Conservation (phyloP, 2,113 vertebrate species). For the Thamnophis sirtalis region DNA sequence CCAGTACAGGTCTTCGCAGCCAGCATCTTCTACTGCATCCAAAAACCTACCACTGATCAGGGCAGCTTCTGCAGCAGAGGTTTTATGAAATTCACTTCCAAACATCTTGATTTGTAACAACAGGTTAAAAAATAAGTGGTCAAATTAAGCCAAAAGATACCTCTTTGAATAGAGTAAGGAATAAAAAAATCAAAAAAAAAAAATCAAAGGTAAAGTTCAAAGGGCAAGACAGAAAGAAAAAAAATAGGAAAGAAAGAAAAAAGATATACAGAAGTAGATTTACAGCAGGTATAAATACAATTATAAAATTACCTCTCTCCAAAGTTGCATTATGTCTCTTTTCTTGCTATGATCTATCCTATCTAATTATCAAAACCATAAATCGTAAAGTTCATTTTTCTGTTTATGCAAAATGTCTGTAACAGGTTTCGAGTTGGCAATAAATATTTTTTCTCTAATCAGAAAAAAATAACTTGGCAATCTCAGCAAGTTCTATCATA, state of each 20-base stretch:
- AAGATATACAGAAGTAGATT: background rate
- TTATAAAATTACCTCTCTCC: background rate
- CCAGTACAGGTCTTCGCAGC: background rate
- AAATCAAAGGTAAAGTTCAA: background rate
- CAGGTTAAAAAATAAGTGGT: background rate
- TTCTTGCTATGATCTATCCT: background rate
- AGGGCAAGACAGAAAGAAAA: background rate
- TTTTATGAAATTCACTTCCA: background rate
- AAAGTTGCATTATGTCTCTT: background rate
- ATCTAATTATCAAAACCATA: background rate
- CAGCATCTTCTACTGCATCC: background rate
- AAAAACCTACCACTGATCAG: background rate
- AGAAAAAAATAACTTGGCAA: background rate
- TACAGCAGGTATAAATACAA: background rate
- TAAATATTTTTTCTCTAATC: background rate
- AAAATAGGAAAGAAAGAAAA: background rate
- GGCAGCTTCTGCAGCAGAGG: background rate
- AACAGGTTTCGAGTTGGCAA: background rate
- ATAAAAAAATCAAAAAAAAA: background rate
- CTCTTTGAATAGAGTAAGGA: background rate
- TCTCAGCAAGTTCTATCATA: background rate
- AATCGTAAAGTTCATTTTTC: background rate
- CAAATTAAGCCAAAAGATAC: background rate
- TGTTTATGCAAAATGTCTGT: background rate
- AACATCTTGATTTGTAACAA: background rate